A percentile compares a stretch with the other conserved stretches of the same genome.
These are phyloP conservation scores for Discoglossus pictus DNA, from an alignment of 2,797 vertebrate species.

Conservation along the genomic window DNA sequence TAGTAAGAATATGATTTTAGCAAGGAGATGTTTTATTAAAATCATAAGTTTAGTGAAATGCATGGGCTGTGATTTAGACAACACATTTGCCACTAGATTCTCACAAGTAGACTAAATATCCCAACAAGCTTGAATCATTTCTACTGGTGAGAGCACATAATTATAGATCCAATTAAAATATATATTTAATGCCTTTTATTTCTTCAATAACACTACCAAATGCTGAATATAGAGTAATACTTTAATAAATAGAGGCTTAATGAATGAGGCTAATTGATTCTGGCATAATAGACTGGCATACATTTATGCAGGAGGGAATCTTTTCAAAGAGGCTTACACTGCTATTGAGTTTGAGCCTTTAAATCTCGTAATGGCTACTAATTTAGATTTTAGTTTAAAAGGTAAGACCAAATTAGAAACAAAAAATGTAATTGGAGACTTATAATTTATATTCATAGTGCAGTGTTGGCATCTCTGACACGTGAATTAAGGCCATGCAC, in stretches of 20 bases:
- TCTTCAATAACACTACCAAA: constrained; percentile 53
- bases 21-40: too few species aligned
- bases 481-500: too few species aligned
- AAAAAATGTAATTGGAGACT: too few species aligned
- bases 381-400: constrained; percentile 69
- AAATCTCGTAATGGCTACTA: constrained; percentile 71
- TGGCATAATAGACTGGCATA: constrained; percentile 78
- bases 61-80: too few species aligned
- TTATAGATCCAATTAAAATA: constrained; percentile 28
- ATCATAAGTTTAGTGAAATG: too few species aligned
- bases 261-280: constrained; percentile 82
- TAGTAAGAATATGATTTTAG: too few species aligned
- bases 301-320: constrained; percentile 76
- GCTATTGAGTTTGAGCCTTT: constrained; percentile 72
- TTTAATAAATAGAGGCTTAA: constrained; percentile 82
- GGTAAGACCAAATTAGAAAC: constrained; percentile 64
- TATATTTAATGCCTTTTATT: too few species aligned
- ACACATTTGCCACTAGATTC: too few species aligned
- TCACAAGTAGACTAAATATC: too few species aligned
- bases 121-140: too few species aligned
- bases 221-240: constrained; percentile 69
- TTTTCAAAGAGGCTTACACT: constrained; percentile 75
- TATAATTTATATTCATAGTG: too few species aligned
- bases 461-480: too few species aligned
- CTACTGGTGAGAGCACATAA: constrained; percentile 24